A percentile compares a stretch with the other conserved stretches of the same genome.
Conservation (phyloP, 1,140 invertebrate species). For the Zophobas atratus region DNA sequence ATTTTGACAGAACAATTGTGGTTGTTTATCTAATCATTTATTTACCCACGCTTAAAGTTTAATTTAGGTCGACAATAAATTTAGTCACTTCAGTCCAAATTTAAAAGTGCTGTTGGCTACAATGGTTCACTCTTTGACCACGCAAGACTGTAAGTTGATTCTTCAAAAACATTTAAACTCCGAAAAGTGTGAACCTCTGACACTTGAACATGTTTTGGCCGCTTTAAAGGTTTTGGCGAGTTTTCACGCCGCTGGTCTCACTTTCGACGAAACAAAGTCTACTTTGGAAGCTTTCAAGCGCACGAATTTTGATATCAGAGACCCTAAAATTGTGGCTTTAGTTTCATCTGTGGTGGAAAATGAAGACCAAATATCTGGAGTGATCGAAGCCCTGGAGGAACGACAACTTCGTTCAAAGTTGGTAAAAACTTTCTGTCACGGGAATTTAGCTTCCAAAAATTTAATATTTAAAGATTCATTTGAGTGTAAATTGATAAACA, state of each 20-base stretch:
- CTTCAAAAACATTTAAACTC: too few species aligned
- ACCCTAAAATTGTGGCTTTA: neutral
- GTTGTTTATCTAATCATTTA: too few species aligned
- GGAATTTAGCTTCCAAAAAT: slow-evolving; percentile 77
- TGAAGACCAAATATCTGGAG: slow-evolving; percentile 7
- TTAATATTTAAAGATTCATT: slow-evolving; percentile 67
- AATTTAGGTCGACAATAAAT: too few species aligned
- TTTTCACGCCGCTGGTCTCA: slow-evolving; percentile 62
- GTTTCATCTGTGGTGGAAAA: neutral
- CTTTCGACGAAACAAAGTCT: slow-evolving; percentile 59
- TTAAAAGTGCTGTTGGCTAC: too few species aligned
- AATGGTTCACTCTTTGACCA: too few species aligned
- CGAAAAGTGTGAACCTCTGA: slow-evolving; percentile 35
- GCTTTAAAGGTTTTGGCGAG: slow-evolving; percentile 62
- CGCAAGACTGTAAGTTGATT: too few species aligned
- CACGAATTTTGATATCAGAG: neutral
- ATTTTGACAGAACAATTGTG: too few species aligned
- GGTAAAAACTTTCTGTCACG: slow-evolving; percentile 74
- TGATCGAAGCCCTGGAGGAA: slow-evolving; percentile 59
- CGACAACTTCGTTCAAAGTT: slow-evolving; percentile 56
- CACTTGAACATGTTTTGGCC: slow-evolving; percentile 55
- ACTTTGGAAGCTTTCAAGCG: slow-evolving; percentile 24
- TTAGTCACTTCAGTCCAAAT: too few species aligned
- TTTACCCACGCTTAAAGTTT: too few species aligned
- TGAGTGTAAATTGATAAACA: slow-evolving; percentile 74